These are phyloP conservation scores for Labroides dimidiatus DNA, from an alignment of 2,797 vertebrate species.

Conservation along the genomic window DNA sequence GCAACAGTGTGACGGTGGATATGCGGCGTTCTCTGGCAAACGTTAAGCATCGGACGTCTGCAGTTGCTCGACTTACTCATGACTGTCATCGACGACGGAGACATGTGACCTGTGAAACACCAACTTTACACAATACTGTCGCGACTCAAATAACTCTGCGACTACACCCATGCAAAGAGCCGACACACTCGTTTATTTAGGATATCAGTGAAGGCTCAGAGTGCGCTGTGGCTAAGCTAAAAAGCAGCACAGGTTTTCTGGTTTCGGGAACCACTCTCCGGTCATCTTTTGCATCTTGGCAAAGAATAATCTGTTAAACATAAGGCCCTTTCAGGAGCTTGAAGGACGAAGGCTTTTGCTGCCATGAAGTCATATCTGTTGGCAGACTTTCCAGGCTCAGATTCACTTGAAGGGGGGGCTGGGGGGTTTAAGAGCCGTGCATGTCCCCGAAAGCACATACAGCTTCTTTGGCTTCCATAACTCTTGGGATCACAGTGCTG, in stretches of 20 bases:
- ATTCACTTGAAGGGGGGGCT: constrained; percentile 53
- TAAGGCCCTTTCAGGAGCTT: constrained; percentile 74
- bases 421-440: constrained; percentile 54
- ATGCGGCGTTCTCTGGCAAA: constrained; percentile 32
- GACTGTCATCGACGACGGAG: constrained; percentile 29
- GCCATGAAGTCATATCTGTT: constrained; percentile 83
- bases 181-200: constrained; percentile 37
- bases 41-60: constrained; percentile 22
- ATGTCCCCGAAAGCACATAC: constrained; percentile 54
- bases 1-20: constrained; percentile 8
- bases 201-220: constrained; percentile 40
- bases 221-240: constrained; percentile 62
- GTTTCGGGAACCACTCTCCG: constrained; percentile 70
- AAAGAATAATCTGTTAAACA: constrained; percentile 77
- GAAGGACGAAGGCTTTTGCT: constrained; percentile 63
- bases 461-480: constrained; percentile 52
- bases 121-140: constrained; percentile 27
- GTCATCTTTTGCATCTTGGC: constrained; percentile 78
- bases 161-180: constrained; percentile 26
- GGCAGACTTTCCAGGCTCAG: constrained; percentile 64
- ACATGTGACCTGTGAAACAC: constrained; percentile 25
- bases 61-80: constrained; percentile 14
- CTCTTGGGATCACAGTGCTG: constrained; percentile 45
- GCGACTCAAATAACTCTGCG: constrained; percentile 44
- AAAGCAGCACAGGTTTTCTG: constrained; percentile 64